These are phyloP conservation scores for Nixonia krombeini DNA, from an alignment of 1,140 invertebrate species.

Conservation along the genomic window DNA sequence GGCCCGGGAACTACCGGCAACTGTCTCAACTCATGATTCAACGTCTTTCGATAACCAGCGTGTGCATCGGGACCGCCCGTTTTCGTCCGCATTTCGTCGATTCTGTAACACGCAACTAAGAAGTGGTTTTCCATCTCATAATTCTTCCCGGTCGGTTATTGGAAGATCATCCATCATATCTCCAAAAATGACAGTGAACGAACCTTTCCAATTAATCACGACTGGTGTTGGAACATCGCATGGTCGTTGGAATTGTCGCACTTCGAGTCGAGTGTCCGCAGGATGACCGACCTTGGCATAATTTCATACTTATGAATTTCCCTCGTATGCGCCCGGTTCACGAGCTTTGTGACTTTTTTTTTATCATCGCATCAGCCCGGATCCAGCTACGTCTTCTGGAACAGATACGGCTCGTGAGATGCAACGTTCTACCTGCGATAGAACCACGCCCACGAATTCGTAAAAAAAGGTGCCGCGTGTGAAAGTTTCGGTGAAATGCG, in stretches of 20 bases:
- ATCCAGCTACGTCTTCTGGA: too few relatives aligned
- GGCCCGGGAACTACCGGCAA: too few relatives aligned
- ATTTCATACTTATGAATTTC: not conserved
- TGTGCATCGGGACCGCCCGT: not conserved
- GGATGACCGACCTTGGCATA: not conserved
- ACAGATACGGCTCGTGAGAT: conserved; percentile 24
- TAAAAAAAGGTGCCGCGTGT: conserved; percentile 54
- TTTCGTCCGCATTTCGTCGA: too few relatives aligned
- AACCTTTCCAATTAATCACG: not conserved
- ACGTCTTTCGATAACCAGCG: too few relatives aligned
- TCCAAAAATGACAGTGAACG: not conserved
- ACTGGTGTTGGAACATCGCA: too few relatives aligned
- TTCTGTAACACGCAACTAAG: too few relatives aligned
- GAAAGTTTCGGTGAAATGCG: conserved; percentile 55
- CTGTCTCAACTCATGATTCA: too few relatives aligned
- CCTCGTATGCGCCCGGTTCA: not conserved
- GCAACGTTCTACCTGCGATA: conserved; percentile 51
- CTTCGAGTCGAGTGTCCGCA: not conserved
- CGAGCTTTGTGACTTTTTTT: not conserved
- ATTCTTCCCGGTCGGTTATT: too few relatives aligned
- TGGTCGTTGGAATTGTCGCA: not conserved
- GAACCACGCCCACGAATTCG: conserved; percentile 47
- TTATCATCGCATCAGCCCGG: too few relatives aligned
- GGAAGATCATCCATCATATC: not conserved
- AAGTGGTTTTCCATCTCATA: too few relatives aligned